Evolutionary conservation across 2,888 invertebrate species (phyloP), one percentile per base, ranked within the genome.

Genomic region (Eurytoma californica): DNA sequence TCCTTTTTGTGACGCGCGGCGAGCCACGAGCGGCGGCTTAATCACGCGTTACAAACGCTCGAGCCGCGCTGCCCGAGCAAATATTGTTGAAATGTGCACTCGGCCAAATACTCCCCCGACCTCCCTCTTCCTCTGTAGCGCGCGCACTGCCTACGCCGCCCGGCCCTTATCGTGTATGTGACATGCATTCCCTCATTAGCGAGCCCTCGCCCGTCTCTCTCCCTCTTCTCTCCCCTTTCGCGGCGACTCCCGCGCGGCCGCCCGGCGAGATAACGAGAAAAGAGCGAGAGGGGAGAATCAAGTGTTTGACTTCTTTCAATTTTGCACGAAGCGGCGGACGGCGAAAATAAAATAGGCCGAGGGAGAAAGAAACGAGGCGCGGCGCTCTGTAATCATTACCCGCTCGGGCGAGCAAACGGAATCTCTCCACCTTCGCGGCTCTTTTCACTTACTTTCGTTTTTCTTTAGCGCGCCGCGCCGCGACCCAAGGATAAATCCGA

Each of bases 141-240:
- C 57, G 61, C 39, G 55, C 66, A 39, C 3, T 30, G 9, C 39
- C 1, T 9, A 7, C 7, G 39, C 24, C 24, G 24, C 24, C 2
- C 18, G 57, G 83, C 83, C 83, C 85, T 86, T 86, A 86, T 86
- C 86, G 83, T 81, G 79, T 81, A 83, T 74, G 84, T 80, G 84
- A 84, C 86, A 85, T 83, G 84, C 86, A 84, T 86, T 85, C 83
- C 83, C 86, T 87, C 87, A 86, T 87, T 86, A 79, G 78, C 70
- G 76, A 66, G 61, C 51, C 57, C 58, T 24, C 47, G 9, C 53
- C 28, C 58, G 5, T 30, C 12, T 49, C 53, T 30, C 57, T 49
- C 51, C 12, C 49, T 4, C 58, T 51, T 39, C 39, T 39, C 39
- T 39, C 39, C 18, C 24, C 68, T 53, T 39, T 18, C 47, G 1